Base-by-base conservation (phyloP, 2,797 vertebrate species). In the Meriones psammophilus region DNA sequence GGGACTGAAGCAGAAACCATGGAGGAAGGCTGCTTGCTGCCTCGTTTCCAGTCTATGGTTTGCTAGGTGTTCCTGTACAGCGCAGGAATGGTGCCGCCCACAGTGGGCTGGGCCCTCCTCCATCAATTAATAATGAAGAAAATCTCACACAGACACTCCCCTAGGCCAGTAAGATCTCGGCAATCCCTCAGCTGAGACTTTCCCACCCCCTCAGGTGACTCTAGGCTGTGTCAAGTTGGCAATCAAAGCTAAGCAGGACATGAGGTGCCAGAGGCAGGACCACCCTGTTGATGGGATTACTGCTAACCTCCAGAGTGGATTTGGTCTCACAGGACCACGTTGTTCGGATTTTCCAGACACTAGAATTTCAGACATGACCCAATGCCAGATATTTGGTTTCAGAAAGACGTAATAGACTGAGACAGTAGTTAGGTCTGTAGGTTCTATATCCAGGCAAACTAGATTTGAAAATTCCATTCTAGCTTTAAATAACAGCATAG, bases 401-500 rank as follows among this genome's bases (percentile, higher is more conserved):
- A 24, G 9, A 58, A 79, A 73, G 12, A 71, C 56, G 54, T 71
- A 88, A 54, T 39, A 62, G 69, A 46, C 80, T 22, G 56, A 71
- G 24, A 39, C 8, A n/a, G 42, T 56, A 69, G 90, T 83, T 92
- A 93, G 83, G 50, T 68, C 91, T 36, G 30, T 36, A 42, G 85
- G 26, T 39, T 90, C 77, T 84, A 14, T 50, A 83, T 76, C 66
- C 30, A 73, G 84, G 73, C 46, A 92, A 95, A 94, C 42, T 30
- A 56, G 69, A 68, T 88, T 88, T 81, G 94, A 80, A 93, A 93
- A 83, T 81, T 97, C 62, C 80, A 3, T 74, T 91, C 28, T 10
- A 90, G 71, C 9, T 39, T 71, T 78, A 78, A 46, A 83, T 78
- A 92, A 85, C 17, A 89, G 36, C 13, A 46, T 62, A 50, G 64